Evolutionary conservation across 2,113 vertebrate species (phyloP).

Genomic region (Oceanites oceanicus): DNA sequence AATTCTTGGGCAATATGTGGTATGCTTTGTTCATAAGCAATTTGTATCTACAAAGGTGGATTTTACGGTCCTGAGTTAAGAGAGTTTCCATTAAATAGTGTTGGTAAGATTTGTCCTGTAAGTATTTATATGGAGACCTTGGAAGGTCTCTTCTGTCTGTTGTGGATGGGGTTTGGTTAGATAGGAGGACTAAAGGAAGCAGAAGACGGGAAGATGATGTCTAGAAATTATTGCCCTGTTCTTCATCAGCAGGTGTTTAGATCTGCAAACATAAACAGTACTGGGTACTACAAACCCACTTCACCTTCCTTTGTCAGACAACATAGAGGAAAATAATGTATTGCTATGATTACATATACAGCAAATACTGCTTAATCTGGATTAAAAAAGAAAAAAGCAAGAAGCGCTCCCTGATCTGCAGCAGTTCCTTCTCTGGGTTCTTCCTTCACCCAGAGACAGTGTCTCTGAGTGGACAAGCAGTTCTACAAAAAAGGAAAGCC

Average conservation of each 20-base stretch:
- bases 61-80: not conserved
- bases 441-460: not conserved
- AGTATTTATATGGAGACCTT: not conserved
- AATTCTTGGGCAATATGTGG: not conserved
- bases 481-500: not conserved
- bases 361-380: not conserved
- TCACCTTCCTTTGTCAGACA: not conserved
- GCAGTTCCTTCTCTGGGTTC: not conserved
- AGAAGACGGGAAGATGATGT: not conserved
- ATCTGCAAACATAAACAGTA: not conserved
- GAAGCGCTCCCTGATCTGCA: not conserved
- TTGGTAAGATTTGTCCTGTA: not conserved
- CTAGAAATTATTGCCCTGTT: not conserved
- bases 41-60: not conserved
- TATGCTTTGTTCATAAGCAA: not conserved
- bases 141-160: not conserved
- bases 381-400: not conserved
- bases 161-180: not conserved
- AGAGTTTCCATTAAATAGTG: not conserved
- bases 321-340: not conserved
- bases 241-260: not conserved
- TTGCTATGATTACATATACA: not conserved
- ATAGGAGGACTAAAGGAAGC: not conserved
- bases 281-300: not conserved
- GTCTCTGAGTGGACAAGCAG: not conserved